These are phyloP conservation scores for Caenorhabditis sulstoni DNA, from an alignment of 2,888 invertebrate species.

Conservation along the genomic window DNA sequence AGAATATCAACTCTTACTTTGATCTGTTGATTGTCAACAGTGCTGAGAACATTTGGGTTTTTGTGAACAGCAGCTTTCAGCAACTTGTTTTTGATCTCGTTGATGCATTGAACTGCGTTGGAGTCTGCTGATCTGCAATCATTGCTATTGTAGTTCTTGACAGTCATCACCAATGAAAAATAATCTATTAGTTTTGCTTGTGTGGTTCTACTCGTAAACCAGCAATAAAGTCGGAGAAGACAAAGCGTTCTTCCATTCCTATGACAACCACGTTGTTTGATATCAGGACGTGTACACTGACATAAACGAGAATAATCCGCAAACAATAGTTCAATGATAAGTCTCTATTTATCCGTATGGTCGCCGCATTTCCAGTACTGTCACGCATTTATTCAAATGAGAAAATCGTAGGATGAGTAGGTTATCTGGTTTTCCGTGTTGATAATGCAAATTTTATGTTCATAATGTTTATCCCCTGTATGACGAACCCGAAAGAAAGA, in stretches of 20 bases:
- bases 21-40: conserved; percentile 75
- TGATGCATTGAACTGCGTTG: conserved; percentile 74
- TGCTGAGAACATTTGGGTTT: conserved; percentile 75
- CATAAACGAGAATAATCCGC: conserved; percentile 32
- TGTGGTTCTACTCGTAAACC: too few relatives aligned
- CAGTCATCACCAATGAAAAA: too few relatives aligned
- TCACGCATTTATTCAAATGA: neutral
- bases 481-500: neutral
- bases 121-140: conserved; percentile 72
- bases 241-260: conserved; percentile 3
- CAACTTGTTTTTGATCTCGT: conserved; percentile 77
- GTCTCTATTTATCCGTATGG: conserved; percentile 5
- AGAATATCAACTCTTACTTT: conserved; percentile 56
- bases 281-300: neutral
- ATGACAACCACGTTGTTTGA: neutral
- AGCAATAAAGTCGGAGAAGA: conserved; percentile 21
- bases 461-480: neutral
- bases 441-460: conserved; percentile 3
- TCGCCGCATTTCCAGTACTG: neutral
- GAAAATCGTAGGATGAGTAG: neutral
- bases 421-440: too few relatives aligned
- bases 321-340: conserved; percentile 36
- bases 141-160: too few relatives aligned
- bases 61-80: conserved; percentile 76
- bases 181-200: too few relatives aligned